Percentiles rank a stretch among this genome's conserved stretches.
phyloP scores from a whole-genome alignment of 2,797 vertebrate species.

The Myoxocephalus aenaeus region DNA sequence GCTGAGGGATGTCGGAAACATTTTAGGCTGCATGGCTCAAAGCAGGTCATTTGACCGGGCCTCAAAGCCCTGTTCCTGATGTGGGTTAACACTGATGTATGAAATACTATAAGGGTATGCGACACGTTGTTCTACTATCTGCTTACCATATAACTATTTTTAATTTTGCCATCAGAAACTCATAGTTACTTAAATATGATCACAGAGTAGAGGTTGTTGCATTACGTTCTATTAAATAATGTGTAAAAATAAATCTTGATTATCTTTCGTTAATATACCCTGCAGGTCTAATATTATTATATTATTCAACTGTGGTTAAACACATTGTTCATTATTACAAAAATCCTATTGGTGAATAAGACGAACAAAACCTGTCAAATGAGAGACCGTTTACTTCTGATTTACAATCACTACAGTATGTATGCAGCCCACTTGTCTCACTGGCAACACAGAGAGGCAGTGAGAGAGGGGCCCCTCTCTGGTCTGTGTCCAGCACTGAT shows the following conservation, averaged over 20 bases:
- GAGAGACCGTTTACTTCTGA: conserved; percentile 25
- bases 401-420: conserved; percentile 10
- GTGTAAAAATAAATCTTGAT: not conserved
- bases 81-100: not conserved
- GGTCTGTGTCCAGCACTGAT: conserved; percentile 66
- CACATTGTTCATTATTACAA: conserved; percentile 8
- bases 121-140: not conserved
- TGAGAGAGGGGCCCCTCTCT: conserved; percentile 41
- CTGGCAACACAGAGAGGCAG: conserved; percentile 31
- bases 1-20: not conserved
- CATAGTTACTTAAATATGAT: conserved; percentile 1
- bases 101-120: not conserved
- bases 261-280: not conserved
- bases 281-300: not conserved
- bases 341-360: not conserved
- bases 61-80: not conserved
- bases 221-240: conserved; percentile 13
- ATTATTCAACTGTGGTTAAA: conserved; percentile 1
- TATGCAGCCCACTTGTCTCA: conserved; percentile 29
- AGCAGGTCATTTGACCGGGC: not conserved
- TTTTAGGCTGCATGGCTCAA: conserved; percentile 3
- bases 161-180: not conserved
- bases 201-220: not conserved
- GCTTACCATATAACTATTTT: not conserved
- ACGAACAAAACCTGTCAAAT: not conserved